Percentiles rank a stretch among this genome's conserved stretches.
Evolutionary conservation across 2,888 invertebrate genomes (phyloP).

Genomic region (Archips crataeganus): DNA sequence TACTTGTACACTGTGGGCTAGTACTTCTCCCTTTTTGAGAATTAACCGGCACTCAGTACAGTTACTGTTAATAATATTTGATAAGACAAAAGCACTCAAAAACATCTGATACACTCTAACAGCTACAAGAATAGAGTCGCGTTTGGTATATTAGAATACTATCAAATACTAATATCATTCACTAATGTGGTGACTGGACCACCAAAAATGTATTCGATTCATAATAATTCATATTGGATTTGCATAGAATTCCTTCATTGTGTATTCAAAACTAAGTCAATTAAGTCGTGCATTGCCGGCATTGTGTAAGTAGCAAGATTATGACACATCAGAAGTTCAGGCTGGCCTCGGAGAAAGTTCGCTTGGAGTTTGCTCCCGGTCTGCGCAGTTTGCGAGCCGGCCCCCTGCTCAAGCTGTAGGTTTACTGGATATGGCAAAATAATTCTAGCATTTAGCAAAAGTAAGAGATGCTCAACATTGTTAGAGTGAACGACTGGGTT

Average conservation of each 20-base stretch:
- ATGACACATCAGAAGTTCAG: slow-evolving; percentile 71
- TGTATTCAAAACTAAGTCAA: slow-evolving; percentile 41
- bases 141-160: too few species aligned
- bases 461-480: too few species aligned
- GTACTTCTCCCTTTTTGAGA: too few species aligned
- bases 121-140: too few species aligned
- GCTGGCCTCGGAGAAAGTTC: slow-evolving; percentile 71
- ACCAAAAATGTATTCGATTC: not conserved
- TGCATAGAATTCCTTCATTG: slow-evolving; percentile 19
- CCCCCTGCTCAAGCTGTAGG: slow-evolving; percentile 44
- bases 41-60: too few species aligned
- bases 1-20: too few species aligned
- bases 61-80: too few species aligned
- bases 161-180: too few species aligned
- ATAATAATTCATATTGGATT: not conserved
- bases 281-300: slow-evolving; percentile 46
- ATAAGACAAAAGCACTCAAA: too few species aligned
- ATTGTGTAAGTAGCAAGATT: slow-evolving; percentile 61
- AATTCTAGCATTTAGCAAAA: not conserved
- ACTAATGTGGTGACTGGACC: not conserved
- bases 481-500: too few species aligned
- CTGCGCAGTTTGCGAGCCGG: slow-evolving; percentile 65
- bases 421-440: slow-evolving; percentile 8
- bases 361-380: slow-evolving; percentile 58
- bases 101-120: too few species aligned